Base-by-base conservation (phyloP, 2,888 invertebrate species). In the Pristionchus entomophagus region DNA sequence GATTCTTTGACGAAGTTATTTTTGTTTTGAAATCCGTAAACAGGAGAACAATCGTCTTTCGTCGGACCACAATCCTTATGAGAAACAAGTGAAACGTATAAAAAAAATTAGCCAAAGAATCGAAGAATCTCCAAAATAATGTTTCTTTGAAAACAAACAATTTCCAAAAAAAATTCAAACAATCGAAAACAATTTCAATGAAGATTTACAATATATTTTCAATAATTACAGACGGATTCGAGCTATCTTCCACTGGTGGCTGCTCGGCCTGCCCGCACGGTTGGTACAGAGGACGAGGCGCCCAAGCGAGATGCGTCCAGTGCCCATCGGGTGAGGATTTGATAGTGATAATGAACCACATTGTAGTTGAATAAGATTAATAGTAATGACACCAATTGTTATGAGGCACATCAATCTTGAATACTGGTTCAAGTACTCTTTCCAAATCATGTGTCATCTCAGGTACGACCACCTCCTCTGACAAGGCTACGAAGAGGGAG, bases 201-300 rank as follows among this genome's bases (percentile, higher is more conserved):
- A 56, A n/a, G n/a, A n/a, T 45, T 78, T 29, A 4, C 22, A 41
- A 41, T 10, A 73, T 12, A 26, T n/a, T n/a, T n/a, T n/a, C 17
- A 41, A 29, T 73, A 41, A 56, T 86, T 87, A 56, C 81, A 91
- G 94, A 94, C 85, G 94, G 94, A 5, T 93, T 94, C 84, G 94
- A 94, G 82, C 88, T 94, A 87, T 92, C 94, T 8, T 91, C 96
- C 84, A 96, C 97, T 92, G 98, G 98, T 3, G 96, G 96, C 81
- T 98, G 97, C 94, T 97, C 97, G 93, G 96, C 97, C 4, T 98
- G 98, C 93, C 97, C 97, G 0, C 95, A 96, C 81, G 98, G 97
- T 81, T 96, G 96, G 0, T 97, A 96, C 94, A 95, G 98, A 51
- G 96, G 96, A 0, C 96, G 96, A 93, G 97, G 97, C 2, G 95